phyloP scores from a whole-genome alignment of 2,113 vertebrate species.

The Pluvialis apricaria region DNA sequence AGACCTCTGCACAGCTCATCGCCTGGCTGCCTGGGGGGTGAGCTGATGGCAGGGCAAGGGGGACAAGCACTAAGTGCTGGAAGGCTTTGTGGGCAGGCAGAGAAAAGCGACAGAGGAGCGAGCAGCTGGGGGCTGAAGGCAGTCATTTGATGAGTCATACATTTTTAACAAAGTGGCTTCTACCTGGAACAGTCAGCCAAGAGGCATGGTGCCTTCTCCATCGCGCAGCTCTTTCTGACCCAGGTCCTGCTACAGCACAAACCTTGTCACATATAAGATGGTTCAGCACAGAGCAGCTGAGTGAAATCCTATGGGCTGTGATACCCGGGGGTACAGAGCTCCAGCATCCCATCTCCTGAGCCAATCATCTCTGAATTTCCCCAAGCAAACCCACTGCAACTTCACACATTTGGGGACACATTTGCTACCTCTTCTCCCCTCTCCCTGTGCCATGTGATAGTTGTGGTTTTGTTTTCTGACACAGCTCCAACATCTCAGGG shows the following conservation, averaged over 20 bases:
- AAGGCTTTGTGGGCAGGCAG: neutral
- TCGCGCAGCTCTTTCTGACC: neutral
- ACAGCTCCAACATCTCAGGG: neutral
- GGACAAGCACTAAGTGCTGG: neutral
- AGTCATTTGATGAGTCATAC: neutral
- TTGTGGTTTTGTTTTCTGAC: neutral
- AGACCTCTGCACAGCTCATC: conserved; percentile 23
- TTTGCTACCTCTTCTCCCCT: neutral
- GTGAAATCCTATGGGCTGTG: neutral
- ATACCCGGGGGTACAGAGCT: neutral
- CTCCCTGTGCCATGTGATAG: neutral
- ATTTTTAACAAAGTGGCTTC: neutral
- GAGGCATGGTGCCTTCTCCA: neutral
- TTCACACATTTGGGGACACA: neutral
- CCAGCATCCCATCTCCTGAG: neutral
- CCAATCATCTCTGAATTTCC: neutral
- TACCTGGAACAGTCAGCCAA: neutral
- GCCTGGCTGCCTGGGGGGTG: neutral
- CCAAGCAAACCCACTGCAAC: neutral
- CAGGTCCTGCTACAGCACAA: neutral
- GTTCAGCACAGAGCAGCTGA: neutral
- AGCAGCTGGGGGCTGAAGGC: neutral
- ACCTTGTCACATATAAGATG: neutral
- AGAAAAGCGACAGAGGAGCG: neutral
- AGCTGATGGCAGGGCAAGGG: conserved; percentile 7